Conservation (phyloP, 2,888 invertebrate species). For the Callyntrura sp. region DNA sequence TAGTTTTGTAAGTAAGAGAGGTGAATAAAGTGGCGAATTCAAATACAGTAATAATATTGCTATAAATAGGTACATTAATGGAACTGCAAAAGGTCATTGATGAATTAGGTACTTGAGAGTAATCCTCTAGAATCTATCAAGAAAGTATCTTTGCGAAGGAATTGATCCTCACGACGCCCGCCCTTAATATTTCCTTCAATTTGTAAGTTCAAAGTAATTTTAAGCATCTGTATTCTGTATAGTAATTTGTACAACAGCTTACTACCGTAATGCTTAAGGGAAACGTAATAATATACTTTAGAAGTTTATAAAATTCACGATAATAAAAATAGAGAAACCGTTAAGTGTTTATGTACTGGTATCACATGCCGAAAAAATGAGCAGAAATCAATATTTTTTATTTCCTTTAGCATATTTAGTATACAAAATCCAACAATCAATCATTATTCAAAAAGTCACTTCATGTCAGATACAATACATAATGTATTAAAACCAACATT, state of each 20-base stretch:
- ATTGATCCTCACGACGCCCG: slow-evolving; percentile 42
- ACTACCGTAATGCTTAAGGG: background rate
- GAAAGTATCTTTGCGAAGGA: slow-evolving; percentile 21
- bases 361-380: slow-evolving; percentile 8
- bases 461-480: slow-evolving; percentile 49
- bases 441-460: slow-evolving; percentile 43
- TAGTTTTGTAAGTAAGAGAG: slow-evolving; percentile 6
- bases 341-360: background rate
- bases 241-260: slow-evolving; percentile 41
- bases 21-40: background rate
- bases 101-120: background rate
- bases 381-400: slow-evolving; percentile 45
- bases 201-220: slow-evolving; percentile 65
- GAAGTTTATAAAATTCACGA: background rate
- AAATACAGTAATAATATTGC: background rate
- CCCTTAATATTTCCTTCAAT: slow-evolving; percentile 38
- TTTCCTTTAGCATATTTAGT: slow-evolving; percentile 21
- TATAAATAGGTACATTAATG: background rate
- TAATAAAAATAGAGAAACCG: slow-evolving; percentile 27
- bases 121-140: background rate
- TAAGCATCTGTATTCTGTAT: slow-evolving; percentile 32
- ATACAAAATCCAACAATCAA: slow-evolving; percentile 41
- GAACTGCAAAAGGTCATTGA: background rate
- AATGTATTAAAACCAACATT: slow-evolving; percentile 13
- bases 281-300: background rate